phyloP scores from a whole-genome alignment of 2,888 invertebrate species.

The Pollenia griseotomentosa region DNA sequence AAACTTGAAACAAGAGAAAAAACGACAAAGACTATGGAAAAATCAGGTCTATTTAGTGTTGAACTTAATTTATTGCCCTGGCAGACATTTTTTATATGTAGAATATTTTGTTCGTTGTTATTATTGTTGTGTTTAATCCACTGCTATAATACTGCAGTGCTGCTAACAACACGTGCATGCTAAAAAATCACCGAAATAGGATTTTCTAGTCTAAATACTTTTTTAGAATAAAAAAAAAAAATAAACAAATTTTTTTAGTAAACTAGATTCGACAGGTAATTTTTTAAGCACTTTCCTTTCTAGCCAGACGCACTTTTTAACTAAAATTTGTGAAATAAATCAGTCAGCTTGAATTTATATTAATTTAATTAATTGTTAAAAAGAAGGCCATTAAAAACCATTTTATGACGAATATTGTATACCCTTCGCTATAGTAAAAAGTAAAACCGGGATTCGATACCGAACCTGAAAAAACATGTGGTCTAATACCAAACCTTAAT shows the following conservation, averaged over 20 bases:
- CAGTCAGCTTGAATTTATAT: conserved; percentile 6
- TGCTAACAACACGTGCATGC: conserved; percentile 46
- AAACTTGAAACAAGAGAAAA: conserved; percentile 1
- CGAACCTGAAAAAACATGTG: too few relatives aligned
- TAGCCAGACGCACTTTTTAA: conserved; percentile 13
- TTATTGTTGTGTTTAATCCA: conserved; percentile 24
- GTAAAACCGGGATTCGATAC: too few relatives aligned
- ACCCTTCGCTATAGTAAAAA: too few relatives aligned
- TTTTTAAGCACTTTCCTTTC: conserved; percentile 31
- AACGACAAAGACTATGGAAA: not conserved
- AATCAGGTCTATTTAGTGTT: conserved; percentile 42
- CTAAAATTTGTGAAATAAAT: conserved; percentile 41
- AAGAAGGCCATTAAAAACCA: not conserved
- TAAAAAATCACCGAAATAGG: conserved; percentile 21
- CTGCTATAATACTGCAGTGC: not conserved
- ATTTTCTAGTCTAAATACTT: conserved; percentile 43
- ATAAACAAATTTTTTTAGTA: not conserved
- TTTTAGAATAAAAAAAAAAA: conserved; percentile 8
- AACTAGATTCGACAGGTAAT: conserved; percentile 42
- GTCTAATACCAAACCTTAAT: too few relatives aligned
- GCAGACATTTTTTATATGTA: conserved; percentile 23
- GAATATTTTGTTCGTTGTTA: conserved; percentile 28
- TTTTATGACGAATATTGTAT: too few relatives aligned
- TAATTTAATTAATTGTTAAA: conserved; percentile 44
- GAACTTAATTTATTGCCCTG: conserved; percentile 52